These are phyloP conservation scores for Aspiorhynchus laticeps DNA, from an alignment of 2,113 vertebrate species.

Conservation along the genomic window DNA sequence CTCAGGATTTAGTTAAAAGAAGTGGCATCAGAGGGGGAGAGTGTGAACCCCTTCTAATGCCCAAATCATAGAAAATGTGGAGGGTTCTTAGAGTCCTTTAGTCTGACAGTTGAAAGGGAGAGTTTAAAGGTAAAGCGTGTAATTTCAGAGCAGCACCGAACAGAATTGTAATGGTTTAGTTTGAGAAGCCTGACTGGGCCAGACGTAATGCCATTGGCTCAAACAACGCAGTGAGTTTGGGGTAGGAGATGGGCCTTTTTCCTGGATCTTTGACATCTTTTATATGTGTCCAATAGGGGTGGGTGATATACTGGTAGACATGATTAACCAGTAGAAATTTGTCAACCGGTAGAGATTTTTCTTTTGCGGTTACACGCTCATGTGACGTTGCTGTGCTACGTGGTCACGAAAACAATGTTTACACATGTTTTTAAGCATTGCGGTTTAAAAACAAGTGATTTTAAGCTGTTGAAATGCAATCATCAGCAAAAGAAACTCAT, in stretches of 20 bases:
- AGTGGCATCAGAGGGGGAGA: constrained; percentile 19
- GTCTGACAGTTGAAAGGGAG: constrained; percentile 8
- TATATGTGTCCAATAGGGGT: neutral
- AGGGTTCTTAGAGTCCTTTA: constrained; percentile 8
- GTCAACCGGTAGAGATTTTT: too few relatives aligned
- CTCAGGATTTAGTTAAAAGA: constrained; percentile 39
- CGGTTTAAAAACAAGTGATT: too few relatives aligned
- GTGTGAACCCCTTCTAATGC: neutral
- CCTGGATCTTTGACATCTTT: neutral
- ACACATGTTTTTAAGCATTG: too few relatives aligned
- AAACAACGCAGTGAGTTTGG: neutral
- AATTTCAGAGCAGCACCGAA: neutral
- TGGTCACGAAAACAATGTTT: too few relatives aligned
- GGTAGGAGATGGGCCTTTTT: neutral
- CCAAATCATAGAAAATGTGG: neutral
- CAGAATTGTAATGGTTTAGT: neutral
- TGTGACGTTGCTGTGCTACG: too few relatives aligned
- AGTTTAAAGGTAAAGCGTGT: neutral
- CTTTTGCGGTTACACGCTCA: too few relatives aligned
- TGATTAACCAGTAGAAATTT: too few relatives aligned
- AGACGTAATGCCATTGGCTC: neutral
- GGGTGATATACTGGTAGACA: too few relatives aligned
- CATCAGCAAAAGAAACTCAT: too few relatives aligned
- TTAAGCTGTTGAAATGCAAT: too few relatives aligned
- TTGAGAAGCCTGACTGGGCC: neutral